Conservation (phyloP, 2,888 invertebrate species). For the Phania funesta region DNA sequence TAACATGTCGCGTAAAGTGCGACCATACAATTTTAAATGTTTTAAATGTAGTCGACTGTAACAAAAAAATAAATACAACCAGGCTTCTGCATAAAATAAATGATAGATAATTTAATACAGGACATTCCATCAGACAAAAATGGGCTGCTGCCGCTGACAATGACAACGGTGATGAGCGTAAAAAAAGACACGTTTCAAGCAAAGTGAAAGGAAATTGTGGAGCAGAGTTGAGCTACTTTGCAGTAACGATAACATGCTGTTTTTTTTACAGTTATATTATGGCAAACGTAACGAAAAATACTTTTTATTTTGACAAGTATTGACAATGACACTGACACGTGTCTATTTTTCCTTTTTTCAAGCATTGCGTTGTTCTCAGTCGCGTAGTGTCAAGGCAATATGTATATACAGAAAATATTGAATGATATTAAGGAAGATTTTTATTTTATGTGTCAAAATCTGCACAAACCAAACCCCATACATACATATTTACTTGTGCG, state of each 20-base stretch:
- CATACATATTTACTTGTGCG: not conserved
- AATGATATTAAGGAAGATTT: slow-evolving; percentile 8
- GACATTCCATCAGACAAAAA: slow-evolving; percentile 55
- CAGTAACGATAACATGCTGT: slow-evolving; percentile 34
- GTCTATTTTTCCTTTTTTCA: slow-evolving; percentile 68
- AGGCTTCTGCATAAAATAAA: not conserved
- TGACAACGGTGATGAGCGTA: slow-evolving; percentile 17
- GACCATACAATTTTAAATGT: slow-evolving; percentile 16
- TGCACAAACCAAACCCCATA: slow-evolving; percentile 1
- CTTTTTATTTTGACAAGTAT: slow-evolving; percentile 66
- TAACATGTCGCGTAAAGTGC: not conserved
- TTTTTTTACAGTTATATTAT: not conserved
- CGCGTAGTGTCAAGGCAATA: slow-evolving; percentile 10
- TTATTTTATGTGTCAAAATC: slow-evolving; percentile 37
- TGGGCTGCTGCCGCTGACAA: slow-evolving; percentile 6
- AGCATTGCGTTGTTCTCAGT: slow-evolving; percentile 15
- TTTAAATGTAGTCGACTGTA: slow-evolving; percentile 25
- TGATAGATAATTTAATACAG: slow-evolving; percentile 45
- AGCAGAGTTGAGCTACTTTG: slow-evolving; percentile 30
- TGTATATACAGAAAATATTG: not conserved
- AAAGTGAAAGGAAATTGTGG: not conserved
- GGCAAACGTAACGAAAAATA: slow-evolving; percentile 28
- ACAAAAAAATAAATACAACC: not conserved
- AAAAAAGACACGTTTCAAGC: slow-evolving; percentile 13
- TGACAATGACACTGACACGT: slow-evolving; percentile 73